Conservation (phyloP, 1,140 invertebrate species). For the Drosophila grimshawi region DNA sequence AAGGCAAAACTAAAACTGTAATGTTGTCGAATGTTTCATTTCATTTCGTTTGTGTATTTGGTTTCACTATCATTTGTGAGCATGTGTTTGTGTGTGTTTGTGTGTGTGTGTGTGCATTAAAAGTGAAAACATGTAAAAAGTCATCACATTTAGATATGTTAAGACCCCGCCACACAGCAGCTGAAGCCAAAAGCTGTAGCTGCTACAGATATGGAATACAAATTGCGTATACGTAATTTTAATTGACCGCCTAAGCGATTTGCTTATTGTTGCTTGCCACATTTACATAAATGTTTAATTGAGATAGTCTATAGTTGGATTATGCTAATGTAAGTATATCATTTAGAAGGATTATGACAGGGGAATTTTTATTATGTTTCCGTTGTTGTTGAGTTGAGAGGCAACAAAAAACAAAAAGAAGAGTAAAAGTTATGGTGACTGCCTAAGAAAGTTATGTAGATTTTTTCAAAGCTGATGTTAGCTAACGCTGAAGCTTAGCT, state of each 20-base stretch:
- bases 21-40: constrained; percentile 76
- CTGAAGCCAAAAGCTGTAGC: constrained; percentile 26
- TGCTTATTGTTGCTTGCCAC: constrained; percentile 41
- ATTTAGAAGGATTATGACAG: constrained; percentile 45
- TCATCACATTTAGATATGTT: constrained; percentile 62
- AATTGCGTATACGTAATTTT: constrained; percentile 80
- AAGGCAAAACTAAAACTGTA: constrained; percentile 70
- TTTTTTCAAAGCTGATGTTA: constrained; percentile 20
- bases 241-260: constrained; percentile 72
- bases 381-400: background rate
- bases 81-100: constrained; percentile 6
- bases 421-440: constrained; percentile 44
- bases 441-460: constrained; percentile 48
- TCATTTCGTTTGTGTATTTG: constrained; percentile 56
- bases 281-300: constrained; percentile 30
- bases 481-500: constrained; percentile 16
- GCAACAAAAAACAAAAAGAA: background rate
- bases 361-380: background rate
- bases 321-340: constrained; percentile 36
- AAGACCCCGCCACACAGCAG: constrained; percentile 22
- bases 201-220: constrained; percentile 53
- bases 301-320: constrained; percentile 14
- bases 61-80: constrained; percentile 50
- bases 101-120: constrained; percentile 61
- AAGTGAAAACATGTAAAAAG: constrained; percentile 79